Percentiles rank a stretch among this genome's conserved stretches.
phyloP scores from a whole-genome alignment of 2,797 vertebrate species.

The Pyrocephalus nanus region DNA sequence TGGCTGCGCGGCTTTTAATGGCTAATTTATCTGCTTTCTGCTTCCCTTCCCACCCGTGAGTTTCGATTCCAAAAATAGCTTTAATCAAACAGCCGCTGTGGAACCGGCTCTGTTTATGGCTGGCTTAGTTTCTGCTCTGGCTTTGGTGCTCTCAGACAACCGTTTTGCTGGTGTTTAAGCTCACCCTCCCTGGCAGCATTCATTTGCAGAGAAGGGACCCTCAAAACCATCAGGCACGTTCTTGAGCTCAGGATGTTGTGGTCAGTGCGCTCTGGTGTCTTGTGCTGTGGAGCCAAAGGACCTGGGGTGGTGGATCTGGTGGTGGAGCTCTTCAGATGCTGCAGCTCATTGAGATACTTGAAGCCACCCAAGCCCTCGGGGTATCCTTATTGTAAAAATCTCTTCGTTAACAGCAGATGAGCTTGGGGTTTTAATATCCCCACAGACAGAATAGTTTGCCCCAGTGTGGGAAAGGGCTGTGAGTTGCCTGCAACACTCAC shows the following conservation, averaged over 20 bases:
- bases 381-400: not conserved
- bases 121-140: not conserved
- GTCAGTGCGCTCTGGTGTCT: not conserved
- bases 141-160: not conserved
- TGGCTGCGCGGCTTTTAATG: not conserved
- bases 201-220: not conserved
- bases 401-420: not conserved
- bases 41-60: not conserved
- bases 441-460: not conserved
- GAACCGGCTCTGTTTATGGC: not conserved
- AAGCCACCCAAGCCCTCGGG: not conserved
- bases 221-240: not conserved
- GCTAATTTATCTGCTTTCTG: conserved; percentile 43
- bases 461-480: not conserved
- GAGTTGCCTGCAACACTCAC: not conserved
- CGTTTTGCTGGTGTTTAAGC: not conserved
- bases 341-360: not conserved
- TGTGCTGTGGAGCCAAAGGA: not conserved
- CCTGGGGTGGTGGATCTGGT: rapidly evolving
- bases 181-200: not conserved
- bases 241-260: not conserved
- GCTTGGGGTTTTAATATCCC: not conserved
- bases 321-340: not conserved
- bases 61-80: conserved; percentile 48
- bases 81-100: not conserved